These are phyloP conservation scores for Oscheius sp. DNA, from an alignment of 2,888 invertebrate species.

Conservation along the genomic window DNA sequence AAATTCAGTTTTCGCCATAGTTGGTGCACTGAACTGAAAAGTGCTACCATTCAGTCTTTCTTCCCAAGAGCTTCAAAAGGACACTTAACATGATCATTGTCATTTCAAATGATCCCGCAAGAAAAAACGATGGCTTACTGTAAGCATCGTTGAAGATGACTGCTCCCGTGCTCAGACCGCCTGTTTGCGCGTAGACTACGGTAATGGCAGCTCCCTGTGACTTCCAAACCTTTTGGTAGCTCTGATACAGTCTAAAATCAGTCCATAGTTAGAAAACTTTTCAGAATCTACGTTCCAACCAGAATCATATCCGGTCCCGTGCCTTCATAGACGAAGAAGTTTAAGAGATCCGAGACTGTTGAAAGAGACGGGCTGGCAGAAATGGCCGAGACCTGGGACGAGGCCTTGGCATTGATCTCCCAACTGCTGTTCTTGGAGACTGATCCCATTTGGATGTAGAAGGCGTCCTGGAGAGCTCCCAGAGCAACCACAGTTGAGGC, in stretches of 20 bases:
- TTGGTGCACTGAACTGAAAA: background rate
- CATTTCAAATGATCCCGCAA: no score
- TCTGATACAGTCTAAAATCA: background rate
- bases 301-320: background rate
- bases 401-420: background rate
- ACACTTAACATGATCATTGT: no score
- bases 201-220: background rate
- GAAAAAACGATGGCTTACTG: background rate
- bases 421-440: background rate
- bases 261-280: background rate
- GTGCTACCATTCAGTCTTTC: background rate
- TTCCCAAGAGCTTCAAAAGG: no score
- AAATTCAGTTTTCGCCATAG: no score
- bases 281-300: background rate
- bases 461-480: background rate
- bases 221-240: background rate
- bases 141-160: background rate
- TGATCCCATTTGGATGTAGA: background rate
- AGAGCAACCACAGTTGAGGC: background rate
- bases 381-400: background rate
- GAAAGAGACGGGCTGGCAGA: background rate
- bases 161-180: background rate
- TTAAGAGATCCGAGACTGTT: background rate
- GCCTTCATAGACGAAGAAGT: constrained; percentile 1
- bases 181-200: background rate